Evolutionary conservation across 2,888 invertebrate genomes (phyloP).

Genomic region (Candidula unifasciata): DNA sequence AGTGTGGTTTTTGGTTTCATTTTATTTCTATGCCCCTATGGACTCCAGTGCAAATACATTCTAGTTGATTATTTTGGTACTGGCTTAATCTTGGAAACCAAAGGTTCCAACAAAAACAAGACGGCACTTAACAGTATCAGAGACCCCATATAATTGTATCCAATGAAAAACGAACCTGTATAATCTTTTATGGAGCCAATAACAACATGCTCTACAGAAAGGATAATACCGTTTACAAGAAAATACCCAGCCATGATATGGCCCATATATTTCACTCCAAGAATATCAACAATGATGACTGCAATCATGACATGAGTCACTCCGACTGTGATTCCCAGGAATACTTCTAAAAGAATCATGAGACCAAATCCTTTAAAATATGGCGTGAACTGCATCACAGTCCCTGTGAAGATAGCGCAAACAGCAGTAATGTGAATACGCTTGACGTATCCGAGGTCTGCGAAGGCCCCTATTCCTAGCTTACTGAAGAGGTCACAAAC

Average conservation of each 20-base stretch:
- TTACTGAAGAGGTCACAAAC: conserved; percentile 28
- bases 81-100: conserved; percentile 7
- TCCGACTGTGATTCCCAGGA: background rate
- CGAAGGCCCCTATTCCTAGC: conserved; percentile 14
- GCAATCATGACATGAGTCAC: conserved; percentile 18
- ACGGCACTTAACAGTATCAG: background rate
- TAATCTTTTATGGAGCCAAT: conserved; percentile 25
- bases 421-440: conserved; percentile 10
- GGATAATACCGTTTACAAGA: conserved; percentile 17
- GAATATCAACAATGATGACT: conserved; percentile 21
- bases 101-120: conserved; percentile 6
- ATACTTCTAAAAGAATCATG: conserved; percentile 26
- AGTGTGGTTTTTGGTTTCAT: no score
- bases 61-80: background rate
- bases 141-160: conserved; percentile 36
- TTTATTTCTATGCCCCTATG: no score
- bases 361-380: conserved; percentile 17
- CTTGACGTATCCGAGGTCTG: conserved; percentile 10
- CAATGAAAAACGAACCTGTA: conserved; percentile 22
- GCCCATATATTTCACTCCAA: conserved; percentile 29
- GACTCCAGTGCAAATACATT: no score
- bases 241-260: conserved; percentile 38
- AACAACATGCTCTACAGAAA: conserved; percentile 17
- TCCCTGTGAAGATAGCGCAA: background rate
- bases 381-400: background rate